Base-by-base conservation (phyloP, 2,797 vertebrate species). In the Xerus rutilus region DNA sequence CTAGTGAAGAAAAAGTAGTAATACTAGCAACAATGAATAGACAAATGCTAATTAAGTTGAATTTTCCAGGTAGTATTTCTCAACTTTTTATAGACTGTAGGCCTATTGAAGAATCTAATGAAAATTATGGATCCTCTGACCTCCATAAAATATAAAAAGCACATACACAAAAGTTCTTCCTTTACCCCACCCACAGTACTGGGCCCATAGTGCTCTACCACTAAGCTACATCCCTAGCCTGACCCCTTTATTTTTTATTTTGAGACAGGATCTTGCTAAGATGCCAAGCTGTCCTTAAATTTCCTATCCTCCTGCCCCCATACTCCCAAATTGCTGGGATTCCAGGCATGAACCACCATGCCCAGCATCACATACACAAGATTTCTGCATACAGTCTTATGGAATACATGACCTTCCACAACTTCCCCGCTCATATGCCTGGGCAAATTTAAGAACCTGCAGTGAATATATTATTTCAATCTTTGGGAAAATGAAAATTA, bases 1-100 rank as follows among this genome's bases (percentile, higher is more conserved):
- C 97, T 96, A 97, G 86, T 20, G 91, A 96, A 39, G 3, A 69
- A 28, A 92, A 74, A 0, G 5, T 74, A 73, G 73, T 62, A 83
- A 45, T 83, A 49, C 72, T 28, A 65, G 25, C 9, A 47, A 76
- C 35, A 30, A 43, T 35, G 62, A 72, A 76, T 18, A 83, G 47
- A 45, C 28, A 83, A 97, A 54, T 13, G 12, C 67, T 67, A 91
- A 86, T 94, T 70, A 84, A 35, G 3, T 67, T 69, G 43, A 87
- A 81, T 2, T 91, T 82, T 86, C 52, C 89, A 86, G 5, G 14
- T 7, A 69, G 14, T 17, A 70, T 64, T 77, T 69, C 49, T 95
- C 54, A 95, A 87, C 23, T 57, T 96, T 87, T 86, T 89, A 39
- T 67, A 91, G 18, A 84, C 3, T 79, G 57, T 70, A 25, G 72